Conservation (phyloP, 1,140 invertebrate genomes). For the Apis dorsata region DNA sequence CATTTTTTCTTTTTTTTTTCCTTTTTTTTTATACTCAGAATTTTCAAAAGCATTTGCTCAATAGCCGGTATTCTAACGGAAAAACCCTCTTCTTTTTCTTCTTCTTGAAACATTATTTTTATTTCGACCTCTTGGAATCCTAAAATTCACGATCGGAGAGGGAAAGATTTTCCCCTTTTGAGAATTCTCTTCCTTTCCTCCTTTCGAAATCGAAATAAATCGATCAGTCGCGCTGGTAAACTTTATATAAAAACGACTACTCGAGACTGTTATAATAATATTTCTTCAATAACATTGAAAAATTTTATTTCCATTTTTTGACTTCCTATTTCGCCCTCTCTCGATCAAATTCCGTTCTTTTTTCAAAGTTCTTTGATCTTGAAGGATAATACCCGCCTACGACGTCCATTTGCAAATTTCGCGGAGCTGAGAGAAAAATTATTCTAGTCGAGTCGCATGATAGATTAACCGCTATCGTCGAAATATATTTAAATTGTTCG, state of each 20-base stretch:
- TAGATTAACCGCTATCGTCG: not conserved
- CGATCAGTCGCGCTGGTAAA: no score
- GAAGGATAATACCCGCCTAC: no score
- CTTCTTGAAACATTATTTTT: slow-evolving; percentile 5
- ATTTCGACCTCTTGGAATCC: not conserved
- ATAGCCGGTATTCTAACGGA: not conserved
- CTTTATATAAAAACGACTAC: no score
- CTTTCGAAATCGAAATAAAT: not conserved
- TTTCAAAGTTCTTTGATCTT: no score
- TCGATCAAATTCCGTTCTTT: no score
- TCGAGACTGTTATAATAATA: no score
- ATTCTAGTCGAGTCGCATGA: not conserved
- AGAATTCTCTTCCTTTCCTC: not conserved
- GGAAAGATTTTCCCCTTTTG: not conserved
- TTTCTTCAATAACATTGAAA: no score
- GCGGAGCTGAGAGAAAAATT: no score
- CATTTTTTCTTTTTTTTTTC: not conserved
- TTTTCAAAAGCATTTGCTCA: not conserved
- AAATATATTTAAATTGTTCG: not conserved
- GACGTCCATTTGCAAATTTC: no score
- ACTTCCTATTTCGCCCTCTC: no score
- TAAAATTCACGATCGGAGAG: not conserved
- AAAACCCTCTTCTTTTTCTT: no score
- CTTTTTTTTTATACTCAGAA: not conserved
- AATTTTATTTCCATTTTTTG: no score